phyloP scores from a whole-genome alignment of 2,113 vertebrate species.

The Hippocampus mohnikei region DNA sequence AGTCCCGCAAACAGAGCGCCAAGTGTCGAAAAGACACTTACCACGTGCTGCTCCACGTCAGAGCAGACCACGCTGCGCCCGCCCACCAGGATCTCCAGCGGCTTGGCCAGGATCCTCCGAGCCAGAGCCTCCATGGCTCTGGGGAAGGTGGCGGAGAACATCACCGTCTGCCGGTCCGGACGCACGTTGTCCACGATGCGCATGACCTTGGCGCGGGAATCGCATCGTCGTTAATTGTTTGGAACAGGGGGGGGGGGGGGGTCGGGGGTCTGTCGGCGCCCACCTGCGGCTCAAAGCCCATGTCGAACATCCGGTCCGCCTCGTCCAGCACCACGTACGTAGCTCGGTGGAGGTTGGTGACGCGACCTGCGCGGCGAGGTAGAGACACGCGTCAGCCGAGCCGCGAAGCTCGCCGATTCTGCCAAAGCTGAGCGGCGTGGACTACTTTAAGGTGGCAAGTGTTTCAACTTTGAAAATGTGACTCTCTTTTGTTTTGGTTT shows the following conservation, averaged over 20 bases:
- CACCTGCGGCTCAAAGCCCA: constrained; percentile 99
- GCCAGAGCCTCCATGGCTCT: constrained; percentile 97
- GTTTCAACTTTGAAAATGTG: not conserved
- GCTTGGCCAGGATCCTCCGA: constrained; percentile 89
- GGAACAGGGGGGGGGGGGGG: too few species aligned
- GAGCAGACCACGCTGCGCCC: constrained; percentile 96
- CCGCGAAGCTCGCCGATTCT: not conserved
- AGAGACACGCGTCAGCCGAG: constrained; percentile 6
- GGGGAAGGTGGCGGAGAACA: constrained; percentile 98
- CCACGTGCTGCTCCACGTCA: constrained; percentile 95
- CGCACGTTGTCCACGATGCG: constrained; percentile 96
- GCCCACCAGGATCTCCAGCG: constrained; percentile 94
- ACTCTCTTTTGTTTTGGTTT: not conserved
- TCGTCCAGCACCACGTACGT: constrained; percentile 97
- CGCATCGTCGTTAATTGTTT: not conserved
- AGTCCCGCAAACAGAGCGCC: too few species aligned
- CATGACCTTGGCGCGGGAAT: constrained; percentile 82
- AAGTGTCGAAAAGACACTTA: constrained; percentile 50
- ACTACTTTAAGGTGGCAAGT: constrained; percentile 24
- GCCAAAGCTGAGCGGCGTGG: not conserved
- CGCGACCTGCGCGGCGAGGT: constrained; percentile 78
- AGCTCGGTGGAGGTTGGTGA: constrained; percentile 91
- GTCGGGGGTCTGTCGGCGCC: not conserved
- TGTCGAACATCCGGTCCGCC: constrained; percentile 99
- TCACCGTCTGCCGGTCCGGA: constrained; percentile 96